Conservation (phyloP, 2,888 invertebrate genomes). For the Lasioglossum morio region DNA sequence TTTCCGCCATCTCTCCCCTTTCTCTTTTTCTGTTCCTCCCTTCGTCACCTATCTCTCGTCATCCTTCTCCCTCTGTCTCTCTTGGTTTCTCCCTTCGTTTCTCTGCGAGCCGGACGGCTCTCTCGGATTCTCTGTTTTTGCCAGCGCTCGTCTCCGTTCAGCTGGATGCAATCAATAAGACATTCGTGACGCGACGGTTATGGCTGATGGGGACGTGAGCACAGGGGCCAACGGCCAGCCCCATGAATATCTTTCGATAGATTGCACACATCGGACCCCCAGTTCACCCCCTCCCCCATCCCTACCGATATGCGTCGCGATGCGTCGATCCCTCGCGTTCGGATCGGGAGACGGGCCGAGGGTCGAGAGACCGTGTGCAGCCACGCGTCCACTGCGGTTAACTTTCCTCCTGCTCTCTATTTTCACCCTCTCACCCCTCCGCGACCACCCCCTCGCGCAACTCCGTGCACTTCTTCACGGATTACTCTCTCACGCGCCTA, state of each 20-base stretch:
- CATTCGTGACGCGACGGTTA: constrained; percentile 84
- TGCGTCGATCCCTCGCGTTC: constrained; percentile 66
- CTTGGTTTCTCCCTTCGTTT: constrained; percentile 23
- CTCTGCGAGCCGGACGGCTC: constrained; percentile 30
- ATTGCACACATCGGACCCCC: constrained; percentile 82
- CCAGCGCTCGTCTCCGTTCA: constrained; percentile 67
- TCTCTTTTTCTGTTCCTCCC: constrained; percentile 21
- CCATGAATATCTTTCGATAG: constrained; percentile 85
- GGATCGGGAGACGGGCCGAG: constrained; percentile 68
- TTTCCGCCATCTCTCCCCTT: constrained; percentile 42
- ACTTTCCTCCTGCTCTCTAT: constrained; percentile 65
- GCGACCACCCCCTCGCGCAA: constrained; percentile 1
- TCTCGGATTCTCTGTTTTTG: constrained; percentile 66
- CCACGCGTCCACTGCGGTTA: constrained; percentile 82
- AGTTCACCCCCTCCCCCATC: constrained; percentile 58
- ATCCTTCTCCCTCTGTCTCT: constrained; percentile 15
- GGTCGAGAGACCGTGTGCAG: constrained; percentile 75
- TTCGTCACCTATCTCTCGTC: constrained; percentile 12
- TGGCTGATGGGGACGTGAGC: constrained; percentile 80
- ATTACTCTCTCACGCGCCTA: constrained; percentile 2
- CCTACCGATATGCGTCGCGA: constrained; percentile 67
- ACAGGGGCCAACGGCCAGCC: constrained; percentile 80
- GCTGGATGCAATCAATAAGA: constrained; percentile 83
- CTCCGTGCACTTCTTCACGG: neutral
- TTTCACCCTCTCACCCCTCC: neutral